Evolutionary conservation across 2,113 vertebrate species (phyloP).

Genomic region (Callorhinus ursinus): DNA sequence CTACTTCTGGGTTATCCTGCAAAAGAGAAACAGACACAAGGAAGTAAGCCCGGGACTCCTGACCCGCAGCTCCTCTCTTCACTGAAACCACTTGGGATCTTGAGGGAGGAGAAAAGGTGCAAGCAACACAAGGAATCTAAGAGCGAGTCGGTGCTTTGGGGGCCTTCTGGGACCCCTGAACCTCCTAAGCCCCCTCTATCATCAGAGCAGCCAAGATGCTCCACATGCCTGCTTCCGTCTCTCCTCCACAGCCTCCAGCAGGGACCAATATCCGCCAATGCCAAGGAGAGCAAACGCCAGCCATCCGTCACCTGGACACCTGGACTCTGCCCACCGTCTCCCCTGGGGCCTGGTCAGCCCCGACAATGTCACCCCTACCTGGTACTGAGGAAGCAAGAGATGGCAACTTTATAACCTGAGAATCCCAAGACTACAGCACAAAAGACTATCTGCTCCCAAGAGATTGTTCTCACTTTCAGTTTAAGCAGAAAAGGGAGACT

Average conservation of each 20-base stretch:
- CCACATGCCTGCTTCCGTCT: neutral
- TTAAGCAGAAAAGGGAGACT: neutral
- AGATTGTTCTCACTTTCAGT: neutral
- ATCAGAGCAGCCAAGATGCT: neutral
- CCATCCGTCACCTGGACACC: too few relatives aligned
- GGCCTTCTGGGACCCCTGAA: neutral
- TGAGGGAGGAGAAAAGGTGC: neutral
- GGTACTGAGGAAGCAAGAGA: neutral
- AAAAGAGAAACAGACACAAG: constrained; percentile 58
- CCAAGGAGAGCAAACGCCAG: neutral
- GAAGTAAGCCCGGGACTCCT: neutral
- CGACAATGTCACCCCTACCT: accelerated
- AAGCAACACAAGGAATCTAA: neutral
- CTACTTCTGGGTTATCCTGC: constrained; percentile 91
- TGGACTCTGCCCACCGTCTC: neutral
- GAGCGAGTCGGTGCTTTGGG: neutral
- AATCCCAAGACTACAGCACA: neutral
- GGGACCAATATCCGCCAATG: neutral
- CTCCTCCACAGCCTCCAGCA: neutral
- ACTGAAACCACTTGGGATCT: neutral
- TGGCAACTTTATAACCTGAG: neutral
- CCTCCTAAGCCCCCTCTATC: neutral
- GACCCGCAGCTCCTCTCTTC: neutral
- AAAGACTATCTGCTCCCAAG: neutral
- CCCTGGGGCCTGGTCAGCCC: neutral